Evolutionary conservation across 53 echinoderm and acorn worm genomes (phyloP).

Genomic region (Holothuria scabra): DNA sequence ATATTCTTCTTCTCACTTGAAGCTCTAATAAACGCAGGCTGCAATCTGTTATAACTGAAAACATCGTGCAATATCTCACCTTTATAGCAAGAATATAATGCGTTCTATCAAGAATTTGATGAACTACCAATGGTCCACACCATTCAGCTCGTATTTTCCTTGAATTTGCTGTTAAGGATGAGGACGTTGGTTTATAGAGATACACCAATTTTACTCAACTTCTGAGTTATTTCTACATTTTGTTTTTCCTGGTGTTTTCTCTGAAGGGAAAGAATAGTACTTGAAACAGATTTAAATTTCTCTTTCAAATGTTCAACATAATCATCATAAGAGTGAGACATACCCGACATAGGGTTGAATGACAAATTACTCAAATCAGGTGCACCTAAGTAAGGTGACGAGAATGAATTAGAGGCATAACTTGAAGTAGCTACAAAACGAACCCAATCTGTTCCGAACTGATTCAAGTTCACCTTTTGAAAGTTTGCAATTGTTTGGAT

Average conservation of each 20-base stretch:
- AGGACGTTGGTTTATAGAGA: too few species aligned
- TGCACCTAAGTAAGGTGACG: slow-evolving; percentile 39
- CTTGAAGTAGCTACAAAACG: slow-evolving; percentile 27
- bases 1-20: background rate
- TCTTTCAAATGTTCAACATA: too few species aligned
- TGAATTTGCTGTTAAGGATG: background rate
- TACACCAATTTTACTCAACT: slow-evolving; percentile 10
- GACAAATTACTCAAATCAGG: slow-evolving; percentile 16
- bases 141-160: background rate
- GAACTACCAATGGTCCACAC: slow-evolving; percentile 4
- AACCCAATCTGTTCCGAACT: slow-evolving; percentile 1
- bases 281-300: too few species aligned
- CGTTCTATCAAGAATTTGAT: background rate
- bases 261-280: too few species aligned
- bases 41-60: background rate
- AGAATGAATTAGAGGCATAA: too few species aligned
- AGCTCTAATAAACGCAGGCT: background rate
- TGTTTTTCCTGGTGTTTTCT: too few species aligned
- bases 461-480: background rate
- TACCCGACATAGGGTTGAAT: background rate
- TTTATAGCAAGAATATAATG: background rate
- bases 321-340: too few species aligned
- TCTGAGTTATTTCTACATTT: too few species aligned
- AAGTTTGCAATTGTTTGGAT: slow-evolving; percentile 10
- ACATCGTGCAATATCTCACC: slow-evolving; percentile 9